These are phyloP conservation scores for Danio albolineatus DNA, from an alignment of 2,797 vertebrate species.

Conservation along the genomic window DNA sequence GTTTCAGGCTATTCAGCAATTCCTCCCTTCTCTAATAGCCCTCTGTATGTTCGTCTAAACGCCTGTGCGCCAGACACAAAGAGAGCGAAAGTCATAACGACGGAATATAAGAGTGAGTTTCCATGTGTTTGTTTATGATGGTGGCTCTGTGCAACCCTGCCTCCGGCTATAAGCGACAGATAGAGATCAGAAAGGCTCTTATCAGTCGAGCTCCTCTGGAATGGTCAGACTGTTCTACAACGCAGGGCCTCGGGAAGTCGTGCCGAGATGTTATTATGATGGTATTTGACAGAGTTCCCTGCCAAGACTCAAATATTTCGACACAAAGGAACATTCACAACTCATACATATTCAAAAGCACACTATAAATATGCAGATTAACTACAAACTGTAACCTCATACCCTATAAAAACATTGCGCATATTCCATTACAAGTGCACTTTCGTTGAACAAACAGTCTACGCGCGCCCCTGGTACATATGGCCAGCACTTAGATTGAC, in stretches of 20 bases:
- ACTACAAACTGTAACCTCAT: constrained; percentile 20
- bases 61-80: constrained; percentile 12
- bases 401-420: constrained; percentile 15
- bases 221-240: constrained; percentile 58
- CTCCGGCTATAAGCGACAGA: constrained; percentile 78
- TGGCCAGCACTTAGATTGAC: constrained; percentile 55
- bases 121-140: constrained; percentile 53
- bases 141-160: constrained; percentile 61
- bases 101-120: constrained; percentile 22
- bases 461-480: constrained; percentile 36
- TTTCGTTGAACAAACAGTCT: constrained; percentile 53
- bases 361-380: constrained; percentile 23
- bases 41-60: constrained; percentile 1
- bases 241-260: constrained; percentile 39
- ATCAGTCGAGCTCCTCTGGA: constrained; percentile 67
- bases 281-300: constrained; percentile 52
- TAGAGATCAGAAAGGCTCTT: constrained; percentile 78
- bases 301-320: constrained; percentile 54
- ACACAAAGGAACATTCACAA: constrained; percentile 45
- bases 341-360: constrained; percentile 34
- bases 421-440: constrained; percentile 38
- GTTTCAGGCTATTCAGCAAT: constrained; percentile 26
- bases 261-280: constrained; percentile 64
- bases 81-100: constrained; percentile 37
- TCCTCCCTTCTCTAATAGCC: not conserved